Percentiles rank a stretch among this genome's conserved stretches.
Evolutionary conservation across 2,888 invertebrate species (phyloP).

Genomic region (Tipula vernalis): DNA sequence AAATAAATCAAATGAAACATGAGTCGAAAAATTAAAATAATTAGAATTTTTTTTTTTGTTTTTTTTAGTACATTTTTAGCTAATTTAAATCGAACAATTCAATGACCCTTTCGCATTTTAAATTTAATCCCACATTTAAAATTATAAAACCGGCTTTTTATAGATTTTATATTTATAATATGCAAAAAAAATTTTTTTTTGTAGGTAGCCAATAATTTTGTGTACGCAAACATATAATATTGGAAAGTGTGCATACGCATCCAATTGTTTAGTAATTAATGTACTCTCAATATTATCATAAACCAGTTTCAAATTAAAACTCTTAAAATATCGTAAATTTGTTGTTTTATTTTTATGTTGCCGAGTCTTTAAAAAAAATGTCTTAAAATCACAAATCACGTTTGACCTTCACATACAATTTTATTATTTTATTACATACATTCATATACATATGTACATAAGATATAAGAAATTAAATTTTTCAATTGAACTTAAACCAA

Average conservation of each 20-base stretch:
- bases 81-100: neutral
- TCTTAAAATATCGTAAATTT: neutral
- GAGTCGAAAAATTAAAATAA: neutral
- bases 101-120: neutral
- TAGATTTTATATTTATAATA: neutral
- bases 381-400: neutral
- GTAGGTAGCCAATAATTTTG: too few relatives aligned
- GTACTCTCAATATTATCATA: neutral
- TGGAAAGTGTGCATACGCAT: neutral
- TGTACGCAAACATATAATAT: neutral
- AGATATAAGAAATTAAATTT: neutral
- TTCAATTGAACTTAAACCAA: neutral
- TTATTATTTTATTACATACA: neutral
- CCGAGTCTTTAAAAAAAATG: neutral
- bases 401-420: neutral
- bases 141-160: neutral
- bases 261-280: neutral
- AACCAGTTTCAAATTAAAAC: neutral
- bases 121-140: neutral
- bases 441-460: neutral
- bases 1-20: neutral
- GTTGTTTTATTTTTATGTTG: neutral
- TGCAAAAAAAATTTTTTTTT: neutral
- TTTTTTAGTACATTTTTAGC: neutral
- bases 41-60: too few relatives aligned